A percentile compares a stretch with the other conserved stretches of the same genome.
phyloP scores from a whole-genome alignment of 1,140 invertebrate genomes.

The Heliconius hermathena region DNA sequence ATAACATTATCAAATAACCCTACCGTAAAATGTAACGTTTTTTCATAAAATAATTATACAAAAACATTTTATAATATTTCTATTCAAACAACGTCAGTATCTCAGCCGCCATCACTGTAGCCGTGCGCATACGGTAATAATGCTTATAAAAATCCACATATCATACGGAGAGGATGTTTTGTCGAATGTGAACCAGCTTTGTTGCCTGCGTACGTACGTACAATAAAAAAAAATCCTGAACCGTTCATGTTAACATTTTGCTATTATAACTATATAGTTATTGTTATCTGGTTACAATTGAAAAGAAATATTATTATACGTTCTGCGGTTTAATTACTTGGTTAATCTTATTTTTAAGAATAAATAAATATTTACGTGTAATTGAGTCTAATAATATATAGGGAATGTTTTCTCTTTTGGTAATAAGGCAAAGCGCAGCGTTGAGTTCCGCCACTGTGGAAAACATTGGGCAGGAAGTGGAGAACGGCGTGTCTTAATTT shows the following conservation, averaged over 20 bases:
- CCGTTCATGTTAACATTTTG: not conserved
- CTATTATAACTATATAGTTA: conserved; percentile 7
- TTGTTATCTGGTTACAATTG: not conserved
- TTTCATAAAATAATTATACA: not conserved
- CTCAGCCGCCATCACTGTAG: conserved; percentile 20
- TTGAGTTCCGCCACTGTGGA: no score
- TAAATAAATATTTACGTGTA: not conserved
- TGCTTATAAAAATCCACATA: conserved; percentile 71
- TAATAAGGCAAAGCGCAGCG: no score
- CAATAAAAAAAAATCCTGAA: conserved; percentile 58
- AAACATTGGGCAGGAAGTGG: no score
- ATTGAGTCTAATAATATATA: no score
- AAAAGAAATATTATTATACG: not conserved
- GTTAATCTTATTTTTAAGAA: not conserved
- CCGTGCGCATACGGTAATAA: conserved; percentile 42
- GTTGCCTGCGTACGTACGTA: conserved; percentile 52
- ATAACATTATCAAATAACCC: no score
- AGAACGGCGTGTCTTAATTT: no score
- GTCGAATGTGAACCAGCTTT: conserved; percentile 56
- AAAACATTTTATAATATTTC: not conserved
- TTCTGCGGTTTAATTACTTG: not conserved
- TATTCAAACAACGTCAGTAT: not conserved
- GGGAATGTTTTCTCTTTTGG: no score
- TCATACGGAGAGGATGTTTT: conserved; percentile 60
- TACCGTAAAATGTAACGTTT: no score